Base-by-base conservation (phyloP, 1,140 invertebrate genomes). In the Cephus cinctus region DNA sequence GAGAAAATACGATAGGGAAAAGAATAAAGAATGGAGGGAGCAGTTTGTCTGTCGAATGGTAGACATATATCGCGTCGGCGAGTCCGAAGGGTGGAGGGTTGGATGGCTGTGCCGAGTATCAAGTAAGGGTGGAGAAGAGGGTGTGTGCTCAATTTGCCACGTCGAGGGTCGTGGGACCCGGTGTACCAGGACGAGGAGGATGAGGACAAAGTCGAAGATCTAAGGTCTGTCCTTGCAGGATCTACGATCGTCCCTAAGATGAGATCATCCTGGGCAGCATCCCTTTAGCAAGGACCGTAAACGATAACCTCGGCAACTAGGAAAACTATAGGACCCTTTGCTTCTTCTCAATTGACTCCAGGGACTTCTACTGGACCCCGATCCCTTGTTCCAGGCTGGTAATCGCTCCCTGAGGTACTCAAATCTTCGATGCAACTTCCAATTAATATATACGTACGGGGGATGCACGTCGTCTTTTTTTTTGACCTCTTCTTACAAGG, bases 231-330 rank as follows among this genome's bases (percentile, higher is more conserved):
- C 69, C 62, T 72, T 56, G 59, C 66, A 71, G 67, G 70, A 75
- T 74, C 63, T 76, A 75, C 71, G 71, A 72, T 59, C 70, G 72
- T 67, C 74, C 73, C 12, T 35, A 70, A 73, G 71, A 76, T 75
- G 74, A 75, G 71, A 76, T 75, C 75, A 71, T 74, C 69, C 71
- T n/a, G n/a, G n/a, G n/a, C n/a, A n/a, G n/a, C n/a, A n/a, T n/a
- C n/a, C n/a, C n/a, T n/a, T n/a, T n/a, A n/a, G n/a, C n/a, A n/a
- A n/a, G n/a, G n/a, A n/a, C n/a, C n/a, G n/a, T n/a, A n/a, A n/a
- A n/a, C n/a, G n/a, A n/a, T n/a, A n/a, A n/a, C n/a, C n/a, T n/a
- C n/a, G n/a, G n/a, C n/a, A n/a, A n/a, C n/a, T n/a, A n/a, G n/a
- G n/a, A n/a, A n/a, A n/a, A n/a, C n/a, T n/a, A n/a, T n/a, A n/a